Evolutionary conservation across 1,140 invertebrate species (phyloP).

Genomic region (Lepidurus apus): DNA sequence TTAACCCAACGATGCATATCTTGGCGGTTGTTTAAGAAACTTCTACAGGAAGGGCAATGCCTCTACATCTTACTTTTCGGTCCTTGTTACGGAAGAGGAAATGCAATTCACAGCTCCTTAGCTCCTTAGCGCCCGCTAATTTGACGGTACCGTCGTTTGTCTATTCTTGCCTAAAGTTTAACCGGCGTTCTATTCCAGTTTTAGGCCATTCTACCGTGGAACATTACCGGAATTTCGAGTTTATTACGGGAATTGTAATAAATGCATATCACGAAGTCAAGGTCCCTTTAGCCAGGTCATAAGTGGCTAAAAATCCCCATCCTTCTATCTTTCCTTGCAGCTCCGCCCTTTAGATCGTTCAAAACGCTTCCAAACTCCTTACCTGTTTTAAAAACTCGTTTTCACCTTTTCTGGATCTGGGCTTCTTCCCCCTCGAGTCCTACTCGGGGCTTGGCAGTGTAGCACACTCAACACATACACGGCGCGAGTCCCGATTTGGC

Average conservation of each 20-base stretch:
- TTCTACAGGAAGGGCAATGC: constrained; percentile 3
- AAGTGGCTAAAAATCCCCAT: too few species aligned
- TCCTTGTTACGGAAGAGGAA: background rate
- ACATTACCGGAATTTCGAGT: too few species aligned
- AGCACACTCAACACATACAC: too few species aligned
- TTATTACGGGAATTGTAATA: too few species aligned
- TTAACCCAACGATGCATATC: background rate
- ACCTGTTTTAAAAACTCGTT: background rate
- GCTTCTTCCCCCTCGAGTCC: background rate
- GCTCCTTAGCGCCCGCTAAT: background rate
- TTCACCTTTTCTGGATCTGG: background rate
- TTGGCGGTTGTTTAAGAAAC: background rate
- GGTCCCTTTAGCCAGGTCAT: too few species aligned
- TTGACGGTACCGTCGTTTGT: background rate
- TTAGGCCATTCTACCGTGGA: too few species aligned
- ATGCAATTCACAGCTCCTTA: background rate
- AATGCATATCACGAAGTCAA: too few species aligned
- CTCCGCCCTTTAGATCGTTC: too few species aligned
- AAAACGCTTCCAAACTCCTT: background rate
- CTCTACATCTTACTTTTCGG: background rate
- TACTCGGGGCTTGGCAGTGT: background rate
- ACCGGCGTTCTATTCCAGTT: too few species aligned
- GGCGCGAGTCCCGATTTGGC: too few species aligned
- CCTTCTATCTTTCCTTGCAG: too few species aligned
- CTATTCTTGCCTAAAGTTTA: background rate